Percentiles rank a stretch among this genome's conserved stretches.
phyloP scores from a whole-genome alignment of 2,888 invertebrate species.

The Muschampia plurimacula region DNA sequence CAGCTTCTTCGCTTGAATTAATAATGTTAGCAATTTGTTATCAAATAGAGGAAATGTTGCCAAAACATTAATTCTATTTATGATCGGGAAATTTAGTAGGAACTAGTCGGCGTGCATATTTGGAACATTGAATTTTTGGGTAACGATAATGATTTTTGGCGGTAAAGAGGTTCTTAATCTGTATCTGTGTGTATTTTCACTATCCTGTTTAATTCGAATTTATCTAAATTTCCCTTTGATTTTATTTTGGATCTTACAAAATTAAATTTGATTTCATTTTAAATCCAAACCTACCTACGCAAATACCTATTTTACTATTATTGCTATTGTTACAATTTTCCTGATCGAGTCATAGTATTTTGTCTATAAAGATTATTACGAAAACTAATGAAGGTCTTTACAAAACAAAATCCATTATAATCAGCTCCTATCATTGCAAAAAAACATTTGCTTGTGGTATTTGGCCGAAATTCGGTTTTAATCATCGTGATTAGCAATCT shows the following conservation, averaged over 20 bases:
- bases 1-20: conserved; percentile 29
- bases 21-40: conserved; percentile 34
- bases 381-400: too few species aligned
- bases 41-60: conserved; percentile 24
- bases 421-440: background rate
- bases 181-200: too few species aligned
- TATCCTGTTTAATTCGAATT: too few species aligned
- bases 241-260: too few species aligned
- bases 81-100: conserved; percentile 8
- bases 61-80: conserved; percentile 31
- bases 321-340: too few species aligned
- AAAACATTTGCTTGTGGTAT: background rate
- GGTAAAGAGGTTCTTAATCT: background rate
- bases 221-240: too few species aligned
- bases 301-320: too few species aligned
- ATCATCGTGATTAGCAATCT: conserved; percentile 15
- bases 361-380: too few species aligned
- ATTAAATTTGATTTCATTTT: too few species aligned
- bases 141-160: background rate
- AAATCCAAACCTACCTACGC: too few species aligned
- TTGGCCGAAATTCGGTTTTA: conserved; percentile 14
- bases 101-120: background rate
- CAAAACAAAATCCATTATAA: background rate
- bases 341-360: too few species aligned
- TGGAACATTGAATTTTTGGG: background rate